These are phyloP conservation scores for Drosophila pachea DNA, from an alignment of 1,140 invertebrate species.

Conservation along the genomic window DNA sequence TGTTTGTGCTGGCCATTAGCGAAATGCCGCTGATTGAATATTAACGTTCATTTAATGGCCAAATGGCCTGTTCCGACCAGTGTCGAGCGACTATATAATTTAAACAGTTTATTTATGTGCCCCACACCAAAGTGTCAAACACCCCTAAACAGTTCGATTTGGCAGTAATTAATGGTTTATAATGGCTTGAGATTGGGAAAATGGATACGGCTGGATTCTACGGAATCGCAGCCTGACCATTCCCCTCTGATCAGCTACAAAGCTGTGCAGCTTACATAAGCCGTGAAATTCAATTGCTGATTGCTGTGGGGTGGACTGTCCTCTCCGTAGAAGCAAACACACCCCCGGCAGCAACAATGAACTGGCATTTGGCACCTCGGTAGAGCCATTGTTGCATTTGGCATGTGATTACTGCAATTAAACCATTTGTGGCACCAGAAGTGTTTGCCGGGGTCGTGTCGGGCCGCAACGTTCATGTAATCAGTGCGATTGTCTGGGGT, in stretches of 20 bases:
- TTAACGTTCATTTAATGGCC: slow-evolving; percentile 58
- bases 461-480: slow-evolving; percentile 24
- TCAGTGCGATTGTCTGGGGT: slow-evolving; percentile 19
- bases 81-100: slow-evolving; percentile 25
- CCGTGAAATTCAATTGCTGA: background rate
- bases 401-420: slow-evolving; percentile 70
- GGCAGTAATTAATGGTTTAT: background rate
- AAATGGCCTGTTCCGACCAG: slow-evolving; percentile 48
- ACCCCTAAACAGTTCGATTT: background rate
- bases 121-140: slow-evolving; percentile 20
- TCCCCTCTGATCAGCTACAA: no score
- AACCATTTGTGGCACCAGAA: slow-evolving; percentile 60
- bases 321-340: slow-evolving; percentile 20
- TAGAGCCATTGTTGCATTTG: slow-evolving; percentile 9
- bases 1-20: slow-evolving; percentile 55
- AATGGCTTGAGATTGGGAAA: background rate
- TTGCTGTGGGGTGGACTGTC: background rate
- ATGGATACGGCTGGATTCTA: no score
- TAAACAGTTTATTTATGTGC: slow-evolving; percentile 14
- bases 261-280: slow-evolving; percentile 17
- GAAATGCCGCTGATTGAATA: slow-evolving; percentile 61
- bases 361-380: slow-evolving; percentile 46
- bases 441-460: slow-evolving; percentile 28
- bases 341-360: slow-evolving; percentile 48
- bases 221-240: no score